phyloP scores from a whole-genome alignment of 2,113 vertebrate species.

The Saiga tatarica region DNA sequence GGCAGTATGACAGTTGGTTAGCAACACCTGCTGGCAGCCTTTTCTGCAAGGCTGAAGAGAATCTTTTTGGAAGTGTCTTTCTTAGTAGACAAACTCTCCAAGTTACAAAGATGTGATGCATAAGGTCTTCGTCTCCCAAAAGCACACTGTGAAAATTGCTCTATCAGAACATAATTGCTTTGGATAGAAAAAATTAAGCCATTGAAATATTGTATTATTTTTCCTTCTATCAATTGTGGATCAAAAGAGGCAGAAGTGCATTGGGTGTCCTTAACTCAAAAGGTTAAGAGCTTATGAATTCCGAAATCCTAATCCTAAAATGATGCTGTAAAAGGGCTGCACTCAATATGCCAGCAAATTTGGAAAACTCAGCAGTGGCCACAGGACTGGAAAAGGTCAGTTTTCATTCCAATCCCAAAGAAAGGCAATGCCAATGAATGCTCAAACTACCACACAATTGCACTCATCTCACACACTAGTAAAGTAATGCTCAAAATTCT shows the following conservation, averaged over 20 bases:
- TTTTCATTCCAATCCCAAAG: neutral
- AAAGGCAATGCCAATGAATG: neutral
- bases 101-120: neutral
- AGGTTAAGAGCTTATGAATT: neutral
- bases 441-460: rapidly evolving
- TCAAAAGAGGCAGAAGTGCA: neutral
- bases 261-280: neutral
- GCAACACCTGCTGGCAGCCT: neutral
- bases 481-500: neutral
- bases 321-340: neutral
- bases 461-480: neutral
- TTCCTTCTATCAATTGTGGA: neutral
- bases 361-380: neutral
- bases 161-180: neutral
- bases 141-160: neutral
- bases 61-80: neutral
- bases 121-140: neutral
- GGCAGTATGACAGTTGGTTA: neutral
- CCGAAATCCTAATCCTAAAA: neutral
- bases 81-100: neutral
- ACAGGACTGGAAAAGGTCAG: neutral
- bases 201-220: neutral
- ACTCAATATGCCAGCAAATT: neutral
- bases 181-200: neutral
- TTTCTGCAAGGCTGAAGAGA: neutral